phyloP scores from a whole-genome alignment of 2,797 vertebrate species.

The Tolypeutes matacus region DNA sequence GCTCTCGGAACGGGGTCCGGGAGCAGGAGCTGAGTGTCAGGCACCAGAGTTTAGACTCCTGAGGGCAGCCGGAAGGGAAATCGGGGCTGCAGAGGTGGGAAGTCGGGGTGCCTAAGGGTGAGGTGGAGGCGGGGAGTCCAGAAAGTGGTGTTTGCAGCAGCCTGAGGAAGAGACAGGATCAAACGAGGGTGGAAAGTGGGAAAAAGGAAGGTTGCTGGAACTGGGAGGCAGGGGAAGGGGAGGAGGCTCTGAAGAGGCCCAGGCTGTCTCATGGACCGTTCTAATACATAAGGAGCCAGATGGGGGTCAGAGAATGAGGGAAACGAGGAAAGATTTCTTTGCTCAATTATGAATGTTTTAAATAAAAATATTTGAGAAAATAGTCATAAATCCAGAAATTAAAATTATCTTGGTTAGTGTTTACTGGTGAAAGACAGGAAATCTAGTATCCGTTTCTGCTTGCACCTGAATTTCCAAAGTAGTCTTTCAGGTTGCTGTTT shows the following conservation, averaged over 20 bases:
- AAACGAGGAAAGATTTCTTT: slow-evolving; percentile 13
- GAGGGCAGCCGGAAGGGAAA: background rate
- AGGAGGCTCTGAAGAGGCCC: background rate
- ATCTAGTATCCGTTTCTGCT: background rate
- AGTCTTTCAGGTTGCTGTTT: background rate
- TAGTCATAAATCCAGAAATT: slow-evolving; percentile 34
- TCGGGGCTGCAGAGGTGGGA: background rate
- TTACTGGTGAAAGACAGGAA: slow-evolving; percentile 9
- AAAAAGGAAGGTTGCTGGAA: background rate
- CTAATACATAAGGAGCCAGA: background rate
- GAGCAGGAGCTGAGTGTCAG: background rate
- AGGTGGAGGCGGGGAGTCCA: background rate
- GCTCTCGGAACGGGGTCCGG: background rate
- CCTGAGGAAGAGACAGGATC: background rate
- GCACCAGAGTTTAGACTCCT: background rate
- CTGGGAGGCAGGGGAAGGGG: background rate
- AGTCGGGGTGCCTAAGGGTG: too few relatives aligned
- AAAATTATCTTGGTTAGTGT: slow-evolving; percentile 21
- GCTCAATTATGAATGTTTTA: background rate
- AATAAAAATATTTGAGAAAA: background rate
- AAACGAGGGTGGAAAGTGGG: background rate
- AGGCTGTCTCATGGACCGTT: background rate
- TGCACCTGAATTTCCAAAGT: background rate
- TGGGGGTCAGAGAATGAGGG: background rate
- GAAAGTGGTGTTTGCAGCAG: background rate